These are phyloP conservation scores for Bujurquina vittata DNA, from an alignment of 2,113 vertebrate species.

Conservation along the genomic window DNA sequence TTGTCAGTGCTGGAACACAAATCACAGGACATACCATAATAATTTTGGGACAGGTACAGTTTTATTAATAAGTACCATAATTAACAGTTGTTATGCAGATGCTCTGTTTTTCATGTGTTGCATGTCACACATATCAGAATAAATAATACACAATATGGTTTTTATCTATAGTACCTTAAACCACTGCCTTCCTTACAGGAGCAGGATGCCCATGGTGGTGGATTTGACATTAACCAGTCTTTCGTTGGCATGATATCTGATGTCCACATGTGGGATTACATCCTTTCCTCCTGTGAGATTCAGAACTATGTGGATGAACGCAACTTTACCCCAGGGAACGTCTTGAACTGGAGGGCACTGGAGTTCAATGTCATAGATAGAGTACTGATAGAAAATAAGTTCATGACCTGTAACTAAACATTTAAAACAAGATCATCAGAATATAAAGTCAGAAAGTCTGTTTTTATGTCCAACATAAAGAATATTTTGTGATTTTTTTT, in stretches of 20 bases:
- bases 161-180: not conserved
- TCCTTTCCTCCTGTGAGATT: slow-evolving; percentile 65
- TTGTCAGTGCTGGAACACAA: not conserved
- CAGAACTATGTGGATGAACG: slow-evolving; percentile 22
- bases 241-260: slow-evolving; percentile 72
- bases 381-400: slow-evolving; percentile 14
- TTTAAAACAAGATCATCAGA: not conserved
- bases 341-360: slow-evolving; percentile 68
- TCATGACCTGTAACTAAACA: not conserved
- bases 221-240: slow-evolving; percentile 52
- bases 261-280: slow-evolving; percentile 74
- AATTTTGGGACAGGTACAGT: slow-evolving; percentile 69
- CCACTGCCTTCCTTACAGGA: slow-evolving; percentile 12
- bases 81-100: not conserved
- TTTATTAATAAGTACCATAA: not conserved
- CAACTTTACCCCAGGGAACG: slow-evolving; percentile 66
- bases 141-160: not conserved
- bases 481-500: not conserved
- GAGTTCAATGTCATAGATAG: slow-evolving; percentile 28
- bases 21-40: slow-evolving; percentile 31
- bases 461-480: not conserved
- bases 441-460: not conserved
- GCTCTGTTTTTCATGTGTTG: not conserved
- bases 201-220: slow-evolving; percentile 51
- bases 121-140: not conserved